Conservation (phyloP, 2,113 vertebrate species). For the Nerophis ophidion region DNA sequence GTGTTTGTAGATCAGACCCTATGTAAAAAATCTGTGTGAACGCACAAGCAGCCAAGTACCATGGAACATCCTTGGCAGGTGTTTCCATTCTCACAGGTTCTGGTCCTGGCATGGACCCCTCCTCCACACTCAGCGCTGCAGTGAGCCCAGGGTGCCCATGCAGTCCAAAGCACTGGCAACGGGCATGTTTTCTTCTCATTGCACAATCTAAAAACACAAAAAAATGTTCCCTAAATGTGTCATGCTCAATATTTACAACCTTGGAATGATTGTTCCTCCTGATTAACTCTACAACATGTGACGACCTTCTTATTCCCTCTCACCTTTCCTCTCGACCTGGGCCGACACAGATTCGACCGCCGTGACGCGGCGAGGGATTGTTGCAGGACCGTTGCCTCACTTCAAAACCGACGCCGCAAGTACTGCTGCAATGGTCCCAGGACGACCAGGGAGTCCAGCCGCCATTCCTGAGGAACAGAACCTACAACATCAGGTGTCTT, state of each 20-base stretch:
- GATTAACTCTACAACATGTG: not conserved
- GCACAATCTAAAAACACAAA: constrained; percentile 82
- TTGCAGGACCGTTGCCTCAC: constrained; percentile 93
- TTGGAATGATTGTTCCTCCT: no score
- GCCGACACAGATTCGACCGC: constrained; percentile 89
- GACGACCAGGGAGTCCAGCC: constrained; percentile 95
- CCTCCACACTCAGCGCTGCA: constrained; percentile 90
- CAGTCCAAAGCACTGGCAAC: constrained; percentile 81
- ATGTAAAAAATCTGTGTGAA: not conserved
- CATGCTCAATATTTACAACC: not conserved
- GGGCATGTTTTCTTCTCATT: constrained; percentile 88
- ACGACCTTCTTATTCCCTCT: constrained; percentile 13
- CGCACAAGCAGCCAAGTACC: constrained; percentile 60
- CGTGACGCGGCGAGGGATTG: constrained; percentile 88
- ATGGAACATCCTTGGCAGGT: constrained; percentile 82
- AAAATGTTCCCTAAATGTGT: not conserved
- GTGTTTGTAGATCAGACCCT: no score
- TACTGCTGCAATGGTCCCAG: constrained; percentile 93
- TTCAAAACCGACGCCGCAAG: constrained; percentile 92
- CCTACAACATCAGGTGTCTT: not conserved
- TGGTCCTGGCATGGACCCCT: constrained; percentile 84
- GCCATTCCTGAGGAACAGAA: constrained; percentile 75
- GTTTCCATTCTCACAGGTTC: constrained; percentile 85
- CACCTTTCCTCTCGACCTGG: constrained; percentile 92
- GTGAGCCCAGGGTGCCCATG: constrained; percentile 88